Conservation (phyloP, 2,888 invertebrate species). For the Hartigia nigra region DNA sequence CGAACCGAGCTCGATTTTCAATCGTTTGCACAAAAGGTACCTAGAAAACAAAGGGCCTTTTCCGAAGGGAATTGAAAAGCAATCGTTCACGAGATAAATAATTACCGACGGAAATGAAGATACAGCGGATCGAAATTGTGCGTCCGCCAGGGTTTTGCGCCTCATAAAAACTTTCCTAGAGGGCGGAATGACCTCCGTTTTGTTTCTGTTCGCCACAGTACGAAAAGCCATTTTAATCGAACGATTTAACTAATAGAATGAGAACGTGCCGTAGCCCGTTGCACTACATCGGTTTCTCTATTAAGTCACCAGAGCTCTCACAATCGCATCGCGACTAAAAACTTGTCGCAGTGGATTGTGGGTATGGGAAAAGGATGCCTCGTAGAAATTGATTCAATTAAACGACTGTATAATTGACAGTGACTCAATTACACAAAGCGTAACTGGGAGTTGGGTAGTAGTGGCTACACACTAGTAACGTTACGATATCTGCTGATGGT, state of each 20-base stretch:
- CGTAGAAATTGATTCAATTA: constrained; percentile 40
- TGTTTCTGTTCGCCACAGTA: background rate
- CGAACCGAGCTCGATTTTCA: background rate
- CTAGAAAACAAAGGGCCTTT: background rate
- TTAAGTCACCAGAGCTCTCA: background rate
- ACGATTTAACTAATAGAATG: background rate
- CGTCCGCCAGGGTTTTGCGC: background rate
- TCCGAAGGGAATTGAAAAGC: background rate
- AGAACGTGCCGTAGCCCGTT: background rate
- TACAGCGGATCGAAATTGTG: background rate
- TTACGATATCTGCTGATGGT: background rate
- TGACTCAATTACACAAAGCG: constrained; percentile 35
- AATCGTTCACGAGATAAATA: background rate
- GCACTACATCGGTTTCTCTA: background rate
- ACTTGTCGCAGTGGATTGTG: constrained; percentile 5
- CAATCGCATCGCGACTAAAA: constrained; percentile 2
- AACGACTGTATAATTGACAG: constrained; percentile 44
- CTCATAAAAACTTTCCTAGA: background rate
- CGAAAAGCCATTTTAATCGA: background rate
- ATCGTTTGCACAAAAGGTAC: background rate
- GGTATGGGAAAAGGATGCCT: constrained; percentile 10
- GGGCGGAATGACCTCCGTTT: background rate
- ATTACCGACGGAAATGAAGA: background rate
- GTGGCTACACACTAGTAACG: background rate
- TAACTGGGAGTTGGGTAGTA: background rate